Base-by-base conservation (phyloP, 2,113 vertebrate genomes). In the Scolopax mira region DNA sequence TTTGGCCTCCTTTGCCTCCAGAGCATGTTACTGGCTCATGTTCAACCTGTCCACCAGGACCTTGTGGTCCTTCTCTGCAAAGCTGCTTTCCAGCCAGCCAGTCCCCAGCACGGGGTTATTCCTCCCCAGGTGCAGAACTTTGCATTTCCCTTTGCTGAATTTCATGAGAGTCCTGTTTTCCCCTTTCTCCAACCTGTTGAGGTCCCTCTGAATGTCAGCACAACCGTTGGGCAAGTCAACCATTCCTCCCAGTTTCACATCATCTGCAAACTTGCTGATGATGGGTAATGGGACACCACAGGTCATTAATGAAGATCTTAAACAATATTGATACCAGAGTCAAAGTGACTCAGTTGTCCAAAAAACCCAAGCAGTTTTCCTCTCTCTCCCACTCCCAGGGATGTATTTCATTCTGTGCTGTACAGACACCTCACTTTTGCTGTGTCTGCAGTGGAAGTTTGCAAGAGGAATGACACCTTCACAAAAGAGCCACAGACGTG, bases 381-480 rank as follows among this genome's bases (percentile, higher is more conserved):
- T 91, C 85, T 57, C 21, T 17, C 81, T 93, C 78, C 70, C 60
- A 13, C 18, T 44, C 35, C 54, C 9, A 2, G 80, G 64, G 60
- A 21, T 35, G 64, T 13, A 13, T 15, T 87, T 52, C 28, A 65
- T 52, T 55, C 75, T 78, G 69, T 12, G 80, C 78, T 74, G 57
- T 10, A 39, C 61, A 78, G 73, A 79, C 85, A 60, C 58, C 67
- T 72, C 48, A 14, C 52, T 96, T 94, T 28, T 69, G 80, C 92
- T 90, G 85, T 4, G 64, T 52, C 52, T 82, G 85, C 92, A 87
- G 14, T 17, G 22, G 55, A 70, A 81, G 81, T 18, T 64, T 78
- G 55, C 81, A 72, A 80, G 81, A 88, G 79, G 70, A 85, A 15
- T 39, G 88, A 89, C 92, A 94, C 88, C 90, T 88, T 48, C 91